Evolutionary conservation across 1,140 invertebrate genomes (phyloP).

Genomic region (Drosophila truncata): DNA sequence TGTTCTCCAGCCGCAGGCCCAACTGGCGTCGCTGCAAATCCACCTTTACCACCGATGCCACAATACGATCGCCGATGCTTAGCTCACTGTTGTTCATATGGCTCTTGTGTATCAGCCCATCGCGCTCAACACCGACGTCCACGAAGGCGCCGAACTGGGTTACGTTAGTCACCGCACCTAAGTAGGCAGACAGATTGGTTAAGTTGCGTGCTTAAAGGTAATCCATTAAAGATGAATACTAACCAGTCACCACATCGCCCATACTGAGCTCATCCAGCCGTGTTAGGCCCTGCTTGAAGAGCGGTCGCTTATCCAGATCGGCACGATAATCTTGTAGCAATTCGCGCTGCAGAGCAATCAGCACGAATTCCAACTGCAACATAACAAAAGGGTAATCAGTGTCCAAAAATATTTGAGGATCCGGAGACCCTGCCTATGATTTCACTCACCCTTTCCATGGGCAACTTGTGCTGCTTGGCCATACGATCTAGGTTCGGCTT

Average conservation of each 20-base stretch:
- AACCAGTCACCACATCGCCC: constrained; percentile 86
- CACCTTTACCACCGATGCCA: constrained; percentile 87
- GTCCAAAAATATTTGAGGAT: background rate
- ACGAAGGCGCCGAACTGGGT: constrained; percentile 96
- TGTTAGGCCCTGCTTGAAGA: constrained; percentile 89
- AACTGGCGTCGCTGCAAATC: constrained; percentile 86
- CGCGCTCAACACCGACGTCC: constrained; percentile 92
- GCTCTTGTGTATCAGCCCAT: constrained; percentile 91
- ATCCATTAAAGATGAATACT: background rate
- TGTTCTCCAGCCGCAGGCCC: constrained; percentile 84
- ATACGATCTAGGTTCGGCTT: constrained; percentile 71
- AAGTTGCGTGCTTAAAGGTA: background rate
- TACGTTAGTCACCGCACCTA: constrained; percentile 91
- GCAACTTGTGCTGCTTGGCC: constrained; percentile 85
- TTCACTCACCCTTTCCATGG: constrained; percentile 85
- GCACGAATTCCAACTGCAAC: constrained; percentile 87
- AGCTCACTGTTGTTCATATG: constrained; percentile 88
- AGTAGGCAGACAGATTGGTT: background rate
- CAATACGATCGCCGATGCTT: constrained; percentile 90
- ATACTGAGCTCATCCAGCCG: constrained; percentile 87
- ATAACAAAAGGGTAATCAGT: background rate
- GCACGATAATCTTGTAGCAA: constrained; percentile 89
- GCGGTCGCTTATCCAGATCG: constrained; percentile 87
- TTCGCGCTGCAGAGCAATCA: constrained; percentile 88
- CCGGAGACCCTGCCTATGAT: background rate